Base-by-base conservation (phyloP, 2,113 vertebrate species). In the Ochotona princeps region DNA sequence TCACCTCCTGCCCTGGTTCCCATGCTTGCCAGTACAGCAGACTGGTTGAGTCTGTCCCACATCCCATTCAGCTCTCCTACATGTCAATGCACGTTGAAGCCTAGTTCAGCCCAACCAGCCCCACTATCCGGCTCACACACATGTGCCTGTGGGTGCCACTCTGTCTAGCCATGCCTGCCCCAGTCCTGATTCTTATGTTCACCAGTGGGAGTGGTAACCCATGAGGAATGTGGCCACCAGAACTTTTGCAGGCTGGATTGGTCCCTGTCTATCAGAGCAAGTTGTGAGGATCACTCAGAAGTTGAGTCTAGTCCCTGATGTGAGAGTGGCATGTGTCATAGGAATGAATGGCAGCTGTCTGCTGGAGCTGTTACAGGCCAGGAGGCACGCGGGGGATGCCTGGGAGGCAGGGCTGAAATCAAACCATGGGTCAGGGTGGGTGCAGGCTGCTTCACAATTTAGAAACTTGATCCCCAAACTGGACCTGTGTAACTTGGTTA, bases 301-400 rank as follows among this genome's bases (percentile, higher is more conserved):
- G 21, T 11, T 20, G 51, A 30, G 67, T 73, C 28, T 67, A 5
- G 20, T 13, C 10, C 30, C 84, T 83, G 88, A 54, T 51, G 35
- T 79, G 60, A 65, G 93, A 25, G 25, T 63, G 69, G n/a, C 14
- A 1, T 20, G 47, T 38, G 20, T 4, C 1, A 61, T 47, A 26
- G 75, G 28, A 21, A 49, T 18, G 18, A 51, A 13, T 69, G 47
- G n/a, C 26, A 14, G 18, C 28, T 0, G 0, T 60, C 51, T 66
- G 60, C 69, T 35, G 47, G 93, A 70, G 70, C 51, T 35, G 1
- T 9, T 15, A 69, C n/a, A 61, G 70, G 32, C 75, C 32, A 60
- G 80, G 80, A 35, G 35, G 5, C 44, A 7, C 10, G 0, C 5
- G 30, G 18, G 2, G 4, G 5, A 1, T n/a, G 30, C 26, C 54